These are phyloP conservation scores for Ivindomyrus marchei DNA, from an alignment of 2,113 vertebrate species.

Conservation along the genomic window DNA sequence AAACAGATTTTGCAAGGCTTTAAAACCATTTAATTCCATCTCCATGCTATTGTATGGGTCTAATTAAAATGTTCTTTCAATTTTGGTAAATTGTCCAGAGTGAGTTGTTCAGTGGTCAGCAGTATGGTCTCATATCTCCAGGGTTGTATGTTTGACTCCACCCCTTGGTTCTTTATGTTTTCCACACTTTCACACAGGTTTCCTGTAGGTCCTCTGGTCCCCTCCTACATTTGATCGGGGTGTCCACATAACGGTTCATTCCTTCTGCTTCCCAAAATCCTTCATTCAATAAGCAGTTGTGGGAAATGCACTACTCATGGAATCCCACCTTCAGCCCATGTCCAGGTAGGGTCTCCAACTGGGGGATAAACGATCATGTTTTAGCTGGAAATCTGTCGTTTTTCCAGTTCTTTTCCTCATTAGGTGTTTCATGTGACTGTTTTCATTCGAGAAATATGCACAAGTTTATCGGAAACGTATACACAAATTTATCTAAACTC, in stretches of 20 bases:
- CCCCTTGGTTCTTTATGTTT: neutral
- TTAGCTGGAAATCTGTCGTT: neutral
- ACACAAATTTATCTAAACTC: neutral
- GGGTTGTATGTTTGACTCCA: neutral
- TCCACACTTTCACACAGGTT: neutral
- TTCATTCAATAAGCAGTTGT: neutral
- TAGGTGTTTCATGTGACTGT: neutral
- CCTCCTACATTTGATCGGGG: neutral
- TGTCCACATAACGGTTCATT: neutral
- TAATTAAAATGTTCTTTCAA: neutral
- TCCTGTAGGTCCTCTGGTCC: neutral
- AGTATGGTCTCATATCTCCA: neutral
- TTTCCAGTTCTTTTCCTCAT: neutral
- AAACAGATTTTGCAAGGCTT: neutral
- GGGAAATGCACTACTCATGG: neutral
- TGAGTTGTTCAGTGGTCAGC: neutral
- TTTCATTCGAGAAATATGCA: neutral
- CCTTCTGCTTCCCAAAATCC: neutral
- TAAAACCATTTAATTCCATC: neutral
- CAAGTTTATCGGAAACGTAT: neutral
- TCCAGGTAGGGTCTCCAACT: neutral
- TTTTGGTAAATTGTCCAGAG: neutral
- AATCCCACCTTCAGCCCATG: neutral
- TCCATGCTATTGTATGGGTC: neutral
- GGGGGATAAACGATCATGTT: neutral